Evolutionary conservation across 2,888 invertebrate species (phyloP), one percentile per base, ranked within the genome.

Genomic region (Brachypterus glaber): DNA sequence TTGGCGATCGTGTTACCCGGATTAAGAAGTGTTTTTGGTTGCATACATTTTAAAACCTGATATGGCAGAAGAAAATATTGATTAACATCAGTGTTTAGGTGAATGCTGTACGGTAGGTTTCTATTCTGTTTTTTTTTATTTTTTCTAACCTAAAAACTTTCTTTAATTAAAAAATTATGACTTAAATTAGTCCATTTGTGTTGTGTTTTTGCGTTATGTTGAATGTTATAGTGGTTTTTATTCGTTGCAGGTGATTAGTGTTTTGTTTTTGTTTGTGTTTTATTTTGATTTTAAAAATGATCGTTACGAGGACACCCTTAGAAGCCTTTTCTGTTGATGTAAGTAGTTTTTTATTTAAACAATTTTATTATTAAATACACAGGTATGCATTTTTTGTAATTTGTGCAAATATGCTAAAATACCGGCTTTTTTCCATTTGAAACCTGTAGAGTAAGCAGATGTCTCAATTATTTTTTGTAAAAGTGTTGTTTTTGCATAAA

Each of bases 91-190:
- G 58, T 58, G 52, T 52, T 49, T 50, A 48, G 52, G 46, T 52
- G 55, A 52, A 50, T 55, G 51, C 54, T 50, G 50, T 54, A 54
- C 53, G 57, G 59, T 58, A 59, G 59, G 59, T 55, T 55, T 50
- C 45, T 49, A n/a, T 55, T 54, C 43, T 45, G 46, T 51, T 53
- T 48, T n/a, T n/a, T n/a, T 33, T 30, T 33, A 44, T 48, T 50
- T 49, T 43, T 47, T 45, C 51, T 57, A 57, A 57, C 56, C 56
- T 57, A 49, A 32, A 51, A 54, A 50, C 40, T 38, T 50, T 49
- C 52, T 48, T 39, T 44, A 46, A 50, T 45, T 39, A 38, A 46
- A n/a, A n/a, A 49, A 46, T 45, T 47, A 46, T 47, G 32, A 46
- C 43, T 43, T 40, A 45, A 46, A 46, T n/a, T n/a, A 47, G 35